Evolutionary conservation across 2,888 invertebrate species (phyloP), one percentile per base, ranked within the genome.

Genomic region (Agrochola litura): DNA sequence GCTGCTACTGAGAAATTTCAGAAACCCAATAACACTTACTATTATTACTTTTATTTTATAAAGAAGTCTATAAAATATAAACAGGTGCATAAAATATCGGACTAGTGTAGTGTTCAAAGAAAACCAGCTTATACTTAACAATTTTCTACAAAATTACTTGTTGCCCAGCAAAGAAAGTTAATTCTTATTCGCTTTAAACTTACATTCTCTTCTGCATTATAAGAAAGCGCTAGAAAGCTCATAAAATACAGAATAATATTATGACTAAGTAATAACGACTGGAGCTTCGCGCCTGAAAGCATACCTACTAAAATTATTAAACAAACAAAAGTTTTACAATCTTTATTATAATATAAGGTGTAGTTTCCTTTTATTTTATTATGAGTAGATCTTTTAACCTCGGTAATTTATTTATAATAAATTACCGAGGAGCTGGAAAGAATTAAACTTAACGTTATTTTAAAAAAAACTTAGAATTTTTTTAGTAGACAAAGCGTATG

Each of bases 121-220:
- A n/a, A n/a, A n/a, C n/a, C n/a, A n/a, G n/a, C n/a, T n/a, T n/a
- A n/a, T n/a, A n/a, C n/a, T n/a, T n/a, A n/a, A n/a, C n/a, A n/a
- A n/a, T n/a, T n/a, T n/a, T n/a, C n/a, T n/a, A n/a, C n/a, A n/a
- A n/a, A n/a, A n/a, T n/a, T n/a, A n/a, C n/a, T n/a, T n/a, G n/a
- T n/a, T n/a, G n/a, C n/a, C n/a, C n/a, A n/a, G n/a, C n/a, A n/a
- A n/a, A n/a, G n/a, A n/a, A n/a, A n/a, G n/a, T n/a, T n/a, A n/a
- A n/a, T 30, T 30, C 30, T 30, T 2, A 30, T 2, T 30, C 30
- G 1, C 30, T 56, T 75, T 46, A 19, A 54, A 71, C 63, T 71
- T 56, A 71, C 64, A 46, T 64, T 64, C 30, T 43, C 30, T 5
- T 37, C 58, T 67, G 58, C 58, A 12, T 63, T 56, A 37, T 60